phyloP scores from a whole-genome alignment of 2,888 invertebrate species.

The Mythimna lalbum region DNA sequence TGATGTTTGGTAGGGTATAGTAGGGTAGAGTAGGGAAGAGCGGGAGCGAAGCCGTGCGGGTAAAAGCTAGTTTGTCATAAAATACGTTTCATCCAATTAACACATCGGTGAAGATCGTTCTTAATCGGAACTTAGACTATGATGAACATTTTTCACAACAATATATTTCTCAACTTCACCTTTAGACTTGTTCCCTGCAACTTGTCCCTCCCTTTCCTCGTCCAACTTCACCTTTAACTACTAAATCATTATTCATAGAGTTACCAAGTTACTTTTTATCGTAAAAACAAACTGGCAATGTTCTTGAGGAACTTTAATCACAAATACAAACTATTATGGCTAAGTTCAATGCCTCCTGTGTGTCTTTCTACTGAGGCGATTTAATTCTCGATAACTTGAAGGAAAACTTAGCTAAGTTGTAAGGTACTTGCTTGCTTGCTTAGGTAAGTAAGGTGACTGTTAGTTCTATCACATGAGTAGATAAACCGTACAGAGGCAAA shows the following conservation, averaged over 20 bases:
- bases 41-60: too few species aligned
- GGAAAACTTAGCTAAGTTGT: conserved; percentile 26
- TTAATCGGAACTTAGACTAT: too few species aligned
- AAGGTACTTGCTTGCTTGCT: conserved; percentile 20
- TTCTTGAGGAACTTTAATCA: conserved; percentile 43
- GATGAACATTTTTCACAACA: neutral
- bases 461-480: too few species aligned
- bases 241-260: conserved; percentile 41
- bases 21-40: too few species aligned
- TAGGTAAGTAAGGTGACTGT: conserved; percentile 13
- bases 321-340: conserved; percentile 56
- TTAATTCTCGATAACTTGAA: conserved; percentile 47
- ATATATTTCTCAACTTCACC: neutral
- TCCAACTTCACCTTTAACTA: neutral
- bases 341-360: conserved; percentile 45
- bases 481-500: too few species aligned
- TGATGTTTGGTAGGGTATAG: too few species aligned
- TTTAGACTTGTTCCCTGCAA: neutral
- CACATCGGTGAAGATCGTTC: too few species aligned
- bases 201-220: neutral
- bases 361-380: conserved; percentile 49
- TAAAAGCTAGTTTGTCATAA: too few species aligned
- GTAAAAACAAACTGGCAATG: conserved; percentile 26
- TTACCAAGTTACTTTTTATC: conserved; percentile 22
- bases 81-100: too few species aligned